phyloP scores from a whole-genome alignment of 2,888 invertebrate species.

The Blastobasis lacticolella region DNA sequence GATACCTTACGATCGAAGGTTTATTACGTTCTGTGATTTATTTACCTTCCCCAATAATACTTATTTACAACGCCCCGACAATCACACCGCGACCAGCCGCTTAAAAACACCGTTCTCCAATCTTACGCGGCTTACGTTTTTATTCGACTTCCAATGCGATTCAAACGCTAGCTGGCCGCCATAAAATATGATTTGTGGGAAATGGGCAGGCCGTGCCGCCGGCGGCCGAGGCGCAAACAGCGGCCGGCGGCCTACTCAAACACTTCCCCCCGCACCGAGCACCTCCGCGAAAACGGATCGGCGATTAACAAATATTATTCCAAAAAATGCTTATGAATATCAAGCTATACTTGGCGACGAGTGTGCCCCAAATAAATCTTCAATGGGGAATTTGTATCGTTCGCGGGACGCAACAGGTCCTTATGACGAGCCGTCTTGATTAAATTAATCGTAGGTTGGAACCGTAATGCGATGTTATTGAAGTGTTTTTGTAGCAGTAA shows the following conservation, averaged over 20 bases:
- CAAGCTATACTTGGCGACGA: background rate
- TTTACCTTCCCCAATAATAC: too few species aligned
- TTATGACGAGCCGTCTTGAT: too few species aligned
- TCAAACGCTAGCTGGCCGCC: conserved; percentile 26
- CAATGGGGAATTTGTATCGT: too few species aligned
- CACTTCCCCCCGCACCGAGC: conserved; percentile 17
- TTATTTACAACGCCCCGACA: too few species aligned
- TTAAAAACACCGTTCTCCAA: background rate
- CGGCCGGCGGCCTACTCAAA: conserved; percentile 43
- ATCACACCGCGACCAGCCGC: too few species aligned
- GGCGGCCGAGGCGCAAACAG: conserved; percentile 45
- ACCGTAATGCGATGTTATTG: too few species aligned
- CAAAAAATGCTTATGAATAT: conserved; percentile 26
- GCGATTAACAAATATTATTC: conserved; percentile 45
- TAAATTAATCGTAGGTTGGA: too few species aligned
- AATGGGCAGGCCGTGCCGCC: conserved; percentile 20
- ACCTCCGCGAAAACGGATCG: conserved; percentile 25
- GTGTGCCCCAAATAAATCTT: too few species aligned
- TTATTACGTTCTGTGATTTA: too few species aligned
- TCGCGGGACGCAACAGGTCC: too few species aligned
- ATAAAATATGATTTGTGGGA: conserved; percentile 63
- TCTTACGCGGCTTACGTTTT: background rate
- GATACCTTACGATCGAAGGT: too few species aligned
- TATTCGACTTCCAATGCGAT: conserved; percentile 22
- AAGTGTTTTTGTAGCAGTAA: too few species aligned